Evolutionary conservation across 2,113 vertebrate species (phyloP), one percentile per base, ranked within the genome.

Genomic region (Neolamprologus kungweensis): DNA sequence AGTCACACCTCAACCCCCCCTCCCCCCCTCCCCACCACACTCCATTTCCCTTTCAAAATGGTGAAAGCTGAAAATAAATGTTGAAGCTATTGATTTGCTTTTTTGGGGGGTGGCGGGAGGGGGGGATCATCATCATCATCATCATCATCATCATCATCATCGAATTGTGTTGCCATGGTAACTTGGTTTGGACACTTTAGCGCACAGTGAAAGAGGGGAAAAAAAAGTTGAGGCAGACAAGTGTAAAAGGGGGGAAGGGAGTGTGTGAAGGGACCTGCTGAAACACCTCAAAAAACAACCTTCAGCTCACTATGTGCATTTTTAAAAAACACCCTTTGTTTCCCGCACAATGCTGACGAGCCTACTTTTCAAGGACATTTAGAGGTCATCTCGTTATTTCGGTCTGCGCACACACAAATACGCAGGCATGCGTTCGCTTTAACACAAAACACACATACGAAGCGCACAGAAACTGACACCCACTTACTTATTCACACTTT

Each of bases 351-450:
- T 21, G 13, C 3, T 71, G 17, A 35, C 1, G 1, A 16, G 4
- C 2, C 2, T 11, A 3, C 80, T 86, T 73, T 26, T 21, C 90
- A 95, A 95, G 92, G 94, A 90, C 92, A 88, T 93, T 93, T 93
- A 55, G 35, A 95, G 94, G 93, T 94, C 94, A 90, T 83, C 8
- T 6, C 58, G 1, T 40, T 7, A 45, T 78, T 83, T 75, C 3
- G 16, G 87, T 26, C 21, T 37, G 26, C 9, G 6, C n/a, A 63
- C 63, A 45, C 23, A 14, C 84, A 75, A 10, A 53, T 16, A 50
- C 14, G 35, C 33, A 31, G 45, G 21, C 78, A 58, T 9, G 37
- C 14, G 7, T 37, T 17, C 21, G 19, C 17, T 79, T 53, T 31
- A 28, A 84, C 37, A 87, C 16, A 63, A 58, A 85, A 35, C n/a